These are phyloP conservation scores for Blastomussa wellsi DNA, from an alignment of 92 coral and sea anemone species.

Conservation along the genomic window DNA sequence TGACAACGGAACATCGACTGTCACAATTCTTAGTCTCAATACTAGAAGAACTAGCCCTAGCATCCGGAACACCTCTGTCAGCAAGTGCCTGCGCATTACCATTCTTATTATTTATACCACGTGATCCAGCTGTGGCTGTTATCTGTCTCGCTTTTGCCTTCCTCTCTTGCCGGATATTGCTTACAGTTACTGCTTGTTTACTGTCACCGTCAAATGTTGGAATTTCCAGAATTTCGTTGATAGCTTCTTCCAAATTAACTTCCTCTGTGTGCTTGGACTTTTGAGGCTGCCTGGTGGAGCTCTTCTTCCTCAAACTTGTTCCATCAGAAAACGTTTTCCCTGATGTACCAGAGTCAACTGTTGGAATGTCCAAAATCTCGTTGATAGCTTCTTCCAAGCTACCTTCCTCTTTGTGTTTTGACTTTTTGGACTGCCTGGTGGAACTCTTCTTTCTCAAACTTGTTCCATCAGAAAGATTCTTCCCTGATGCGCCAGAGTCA, in stretches of 20 bases:
- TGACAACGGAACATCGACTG: constrained; percentile 12
- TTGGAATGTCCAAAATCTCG: constrained; percentile 12
- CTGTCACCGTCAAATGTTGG: not conserved
- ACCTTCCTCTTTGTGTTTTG: not conserved
- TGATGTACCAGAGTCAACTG: not conserved
- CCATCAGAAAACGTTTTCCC: not conserved
- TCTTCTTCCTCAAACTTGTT: not conserved
- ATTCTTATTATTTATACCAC: not conserved
- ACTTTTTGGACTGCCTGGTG: not conserved
- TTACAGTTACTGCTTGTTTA: not conserved
- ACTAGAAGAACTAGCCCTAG: not conserved
- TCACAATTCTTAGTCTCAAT: not conserved
- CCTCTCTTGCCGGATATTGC: not conserved
- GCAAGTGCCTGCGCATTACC: not conserved
- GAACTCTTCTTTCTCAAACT: not conserved
- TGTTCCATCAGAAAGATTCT: not conserved
- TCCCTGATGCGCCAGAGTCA: not conserved
- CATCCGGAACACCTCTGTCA: not conserved
- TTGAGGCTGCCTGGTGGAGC: not conserved
- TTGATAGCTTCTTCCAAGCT: not conserved
- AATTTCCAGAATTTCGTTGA: constrained; percentile 24
- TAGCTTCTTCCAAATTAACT: not conserved
- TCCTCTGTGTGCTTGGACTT: not conserved
- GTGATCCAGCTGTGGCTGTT: not conserved
- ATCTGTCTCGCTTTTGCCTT: not conserved